A percentile compares a stretch with the other conserved stretches of the same genome.
phyloP scores from a whole-genome alignment of 2,888 invertebrate species.

The Nowickia ferox region DNA sequence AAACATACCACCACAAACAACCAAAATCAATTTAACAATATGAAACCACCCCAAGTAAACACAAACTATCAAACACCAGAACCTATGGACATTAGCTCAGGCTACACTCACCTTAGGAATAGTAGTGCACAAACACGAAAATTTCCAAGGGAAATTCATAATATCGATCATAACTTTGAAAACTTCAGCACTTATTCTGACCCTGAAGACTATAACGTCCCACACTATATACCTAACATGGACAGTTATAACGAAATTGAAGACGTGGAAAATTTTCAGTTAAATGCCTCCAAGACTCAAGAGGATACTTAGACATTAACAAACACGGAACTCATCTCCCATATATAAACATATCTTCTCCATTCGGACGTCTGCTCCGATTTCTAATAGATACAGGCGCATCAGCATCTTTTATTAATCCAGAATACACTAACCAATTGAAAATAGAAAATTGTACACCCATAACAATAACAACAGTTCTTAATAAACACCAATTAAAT shows the following conservation, averaged over 20 bases:
- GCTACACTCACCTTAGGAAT: constrained; percentile 14
- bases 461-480: too few relatives aligned
- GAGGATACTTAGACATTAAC: constrained; percentile 26
- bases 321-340: constrained; percentile 28
- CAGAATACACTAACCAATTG: too few relatives aligned
- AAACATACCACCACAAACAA: constrained; percentile 12
- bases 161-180: constrained; percentile 10
- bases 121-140: neutral
- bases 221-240: constrained; percentile 10
- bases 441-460: too few relatives aligned
- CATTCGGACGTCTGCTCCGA: constrained; percentile 57
- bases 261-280: constrained; percentile 13
- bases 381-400: constrained; percentile 60
- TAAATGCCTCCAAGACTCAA: constrained; percentile 8
- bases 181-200: constrained; percentile 2
- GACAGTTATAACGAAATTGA: constrained; percentile 28
- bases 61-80: constrained; percentile 25
- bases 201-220: constrained; percentile 1
- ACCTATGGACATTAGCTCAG: constrained; percentile 14
- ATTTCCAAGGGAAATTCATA: constrained; percentile 13
- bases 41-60: neutral
- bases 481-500: too few relatives aligned
- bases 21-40: constrained; percentile 24
- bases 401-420: too few relatives aligned
- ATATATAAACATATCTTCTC: constrained; percentile 57